These are phyloP conservation scores for Nesidiocoris tenuis DNA, from an alignment of 2,888 invertebrate species.

Conservation along the genomic window DNA sequence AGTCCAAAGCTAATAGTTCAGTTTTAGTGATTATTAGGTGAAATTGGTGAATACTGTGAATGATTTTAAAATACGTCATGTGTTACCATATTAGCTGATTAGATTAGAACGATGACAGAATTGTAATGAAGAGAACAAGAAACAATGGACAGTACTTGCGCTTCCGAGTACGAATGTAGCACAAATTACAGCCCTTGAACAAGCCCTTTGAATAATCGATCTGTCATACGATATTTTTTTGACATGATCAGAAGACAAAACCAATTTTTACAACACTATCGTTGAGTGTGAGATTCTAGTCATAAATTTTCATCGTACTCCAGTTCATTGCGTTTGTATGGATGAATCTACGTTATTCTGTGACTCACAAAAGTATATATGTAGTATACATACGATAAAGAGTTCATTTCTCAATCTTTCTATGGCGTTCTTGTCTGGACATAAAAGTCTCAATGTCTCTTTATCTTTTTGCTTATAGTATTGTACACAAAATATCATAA, in stretches of 20 bases:
- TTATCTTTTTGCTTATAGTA: conserved; percentile 47
- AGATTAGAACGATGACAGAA: conserved; percentile 45
- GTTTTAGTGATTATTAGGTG: conserved; percentile 47
- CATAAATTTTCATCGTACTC: conserved; percentile 11
- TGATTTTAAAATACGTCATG: conserved; percentile 47
- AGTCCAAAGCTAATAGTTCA: conserved; percentile 47
- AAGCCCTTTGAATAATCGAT: conserved; percentile 1
- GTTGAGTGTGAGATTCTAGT: conserved; percentile 33
- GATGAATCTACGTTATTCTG: conserved; percentile 34
- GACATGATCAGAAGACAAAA: neutral
- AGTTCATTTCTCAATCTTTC: conserved; percentile 46
- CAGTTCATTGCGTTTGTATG: conserved; percentile 21
- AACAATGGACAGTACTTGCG: conserved; percentile 48
- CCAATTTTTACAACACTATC: conserved; percentile 41
- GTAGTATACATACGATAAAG: conserved; percentile 32
- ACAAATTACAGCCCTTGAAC: conserved; percentile 42
- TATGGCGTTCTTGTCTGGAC: conserved; percentile 47
- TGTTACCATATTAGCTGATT: conserved; percentile 48
- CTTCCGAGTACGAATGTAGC: conserved; percentile 49
- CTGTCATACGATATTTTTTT: conserved; percentile 43
- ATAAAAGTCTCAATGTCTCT: conserved; percentile 43
- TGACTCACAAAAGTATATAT: conserved; percentile 35
- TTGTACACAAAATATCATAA: conserved; percentile 47
- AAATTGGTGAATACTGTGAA: conserved; percentile 47
- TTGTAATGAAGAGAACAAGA: conserved; percentile 11